Base-by-base conservation (phyloP, 2,888 invertebrate species). In the Sialis lutaria region DNA sequence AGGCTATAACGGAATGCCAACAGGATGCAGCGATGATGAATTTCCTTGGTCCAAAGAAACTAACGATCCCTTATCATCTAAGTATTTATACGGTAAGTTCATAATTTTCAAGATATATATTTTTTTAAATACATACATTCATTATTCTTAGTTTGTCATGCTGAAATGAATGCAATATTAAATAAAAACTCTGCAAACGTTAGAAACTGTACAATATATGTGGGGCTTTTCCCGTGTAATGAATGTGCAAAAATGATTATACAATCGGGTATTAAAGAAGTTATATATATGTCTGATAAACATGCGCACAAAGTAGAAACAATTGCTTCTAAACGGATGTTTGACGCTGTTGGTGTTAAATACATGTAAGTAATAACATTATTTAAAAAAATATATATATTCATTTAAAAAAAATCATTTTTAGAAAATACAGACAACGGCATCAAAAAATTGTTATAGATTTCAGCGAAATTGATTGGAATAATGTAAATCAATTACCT, bases 1-100 rank as follows among this genome's bases (percentile, higher is more conserved):
- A 50, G 97, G 97, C 50, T 98, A 97, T 60, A 98, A 98, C 73
- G 96, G 97, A 2, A 90, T 97, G 83, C 97, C 97, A 0, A 75
- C 67, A 49, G 90, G 88, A 5, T 96, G 95, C 58, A 68, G 67
- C 57, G 96, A 97, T 64, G 85, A 92, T 60, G 68, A 73, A 13
- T 86, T 95, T 64, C 89, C 96, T 0, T 98, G 97, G 97, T 69
- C 70, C 1, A 89, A 89, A 61, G 63, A 70, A 33, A 67, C 73
- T 4, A 56, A 64, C 1, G 67, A 77, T 55, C 61, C 66, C 9
- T 63, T 86, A 47, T 74, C 89, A 40, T 82, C 75, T 45, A 97
- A 97, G 69, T 79, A 77, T 63, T 69, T 86, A 51, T 97, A 90
- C 70, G 89, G 89, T 89, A 68, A 65, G 6, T 42, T 13, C 22